These are phyloP conservation scores for Diplazon laetatorius DNA, from an alignment of 2,888 invertebrate genomes.

Conservation along the genomic window DNA sequence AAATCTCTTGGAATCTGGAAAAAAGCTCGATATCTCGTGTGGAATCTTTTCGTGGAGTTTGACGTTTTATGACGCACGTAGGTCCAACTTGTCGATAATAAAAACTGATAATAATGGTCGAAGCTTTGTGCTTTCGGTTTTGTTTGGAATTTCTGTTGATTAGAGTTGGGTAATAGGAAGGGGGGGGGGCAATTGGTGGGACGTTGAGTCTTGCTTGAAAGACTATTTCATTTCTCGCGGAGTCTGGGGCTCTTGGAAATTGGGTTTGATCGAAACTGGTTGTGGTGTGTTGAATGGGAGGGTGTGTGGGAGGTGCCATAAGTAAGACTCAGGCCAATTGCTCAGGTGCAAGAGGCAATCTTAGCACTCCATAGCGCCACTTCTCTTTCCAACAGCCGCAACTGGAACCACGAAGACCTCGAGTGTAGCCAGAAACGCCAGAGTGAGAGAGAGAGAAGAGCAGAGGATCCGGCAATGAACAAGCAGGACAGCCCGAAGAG, in stretches of 20 bases:
- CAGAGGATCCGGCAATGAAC: conserved; percentile 10
- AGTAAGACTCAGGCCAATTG: conserved; percentile 67
- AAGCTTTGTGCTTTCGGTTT: too few species aligned
- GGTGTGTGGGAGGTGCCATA: conserved; percentile 23
- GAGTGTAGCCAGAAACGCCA: conserved; percentile 5
- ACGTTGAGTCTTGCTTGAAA: too few species aligned
- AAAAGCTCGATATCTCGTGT: too few species aligned
- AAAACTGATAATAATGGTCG: too few species aligned
- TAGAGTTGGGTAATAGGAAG: too few species aligned
- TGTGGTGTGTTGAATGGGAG: neutral
- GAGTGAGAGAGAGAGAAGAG: conserved; percentile 3
- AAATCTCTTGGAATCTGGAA: too few species aligned
- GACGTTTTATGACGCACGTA: too few species aligned
- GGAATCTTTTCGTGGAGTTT: too few species aligned
- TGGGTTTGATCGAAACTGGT: conserved; percentile 22
- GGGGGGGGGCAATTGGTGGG: too few species aligned
- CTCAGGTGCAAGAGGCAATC: conserved; percentile 69
- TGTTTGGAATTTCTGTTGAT: too few species aligned
- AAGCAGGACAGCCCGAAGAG: conserved; percentile 14
- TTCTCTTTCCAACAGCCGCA: conserved; percentile 12
- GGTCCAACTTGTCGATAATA: too few species aligned
- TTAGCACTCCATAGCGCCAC: conserved; percentile 54
- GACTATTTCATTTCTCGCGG: neutral
- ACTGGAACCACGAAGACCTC: conserved; percentile 7
- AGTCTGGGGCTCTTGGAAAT: neutral